Evolutionary conservation across 2,888 invertebrate species (phyloP), one percentile per base, ranked within the genome.

Genomic region (Diplolepis rosae): DNA sequence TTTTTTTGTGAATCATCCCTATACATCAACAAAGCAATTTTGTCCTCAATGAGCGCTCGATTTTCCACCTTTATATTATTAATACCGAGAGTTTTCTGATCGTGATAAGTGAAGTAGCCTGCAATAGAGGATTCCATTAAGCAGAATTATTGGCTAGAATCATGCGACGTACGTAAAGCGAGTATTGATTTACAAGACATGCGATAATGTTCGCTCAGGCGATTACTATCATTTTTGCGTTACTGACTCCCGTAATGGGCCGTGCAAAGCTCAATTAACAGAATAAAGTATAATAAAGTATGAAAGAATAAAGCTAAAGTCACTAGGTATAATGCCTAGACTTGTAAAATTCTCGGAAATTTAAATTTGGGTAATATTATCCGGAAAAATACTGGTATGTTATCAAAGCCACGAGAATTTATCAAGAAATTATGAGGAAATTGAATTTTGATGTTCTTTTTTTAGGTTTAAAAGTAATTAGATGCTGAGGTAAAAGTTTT

Each of bases 141-240:
- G 69, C 54, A 68, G 71, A 72, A 71, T 70, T 74, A 70, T 71
- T 39, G 66, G 68, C 61, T 65, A n/a, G 70, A 73, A 72, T 71
- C 69, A 75, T 69, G 73, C 69, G 70, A 70, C 69, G 70, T 67
- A 69, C 61, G 66, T 70, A 73, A 68, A 70, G 65, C 71, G 72
- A 77, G 77, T 80, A 79, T 80, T 77, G 80, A 80, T 79, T 79
- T 75, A 76, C 75, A 75, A 78, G 77, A 75, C 77, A 77, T 74
- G 70, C 76, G 70, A 74, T 76, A 75, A 78, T 73, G 73, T 77
- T 77, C 74, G 71, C 61, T 70, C 48, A 71, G 69, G 68, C 68
- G 74, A 79, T 80, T 77, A 77, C 74, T 77, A 80, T 80, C 77
- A 76, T 77, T 76, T n/a, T 78, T 74, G 75, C 77, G 74, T 79